phyloP scores from a whole-genome alignment of 2,797 vertebrate species.

The Myotis findleyi region DNA sequence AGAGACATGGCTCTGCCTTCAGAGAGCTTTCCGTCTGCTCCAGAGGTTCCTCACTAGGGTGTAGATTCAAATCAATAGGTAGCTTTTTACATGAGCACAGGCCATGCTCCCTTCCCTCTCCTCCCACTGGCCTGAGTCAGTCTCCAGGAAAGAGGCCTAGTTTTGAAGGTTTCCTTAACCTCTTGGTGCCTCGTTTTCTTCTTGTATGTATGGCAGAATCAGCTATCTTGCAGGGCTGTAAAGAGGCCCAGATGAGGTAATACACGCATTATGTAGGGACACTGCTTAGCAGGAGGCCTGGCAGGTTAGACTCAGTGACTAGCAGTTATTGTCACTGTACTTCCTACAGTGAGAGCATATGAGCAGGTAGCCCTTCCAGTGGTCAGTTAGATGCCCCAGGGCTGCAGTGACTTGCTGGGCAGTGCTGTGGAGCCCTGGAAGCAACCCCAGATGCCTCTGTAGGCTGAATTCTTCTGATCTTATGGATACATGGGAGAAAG shows the following conservation, averaged over 20 bases:
- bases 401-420: background rate
- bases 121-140: background rate
- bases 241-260: background rate
- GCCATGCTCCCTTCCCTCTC: background rate
- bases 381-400: background rate
- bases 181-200: background rate
- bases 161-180: background rate
- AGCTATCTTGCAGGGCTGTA: background rate
- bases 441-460: background rate
- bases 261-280: accelerated
- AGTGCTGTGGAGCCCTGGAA: background rate
- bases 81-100: background rate
- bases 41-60: background rate
- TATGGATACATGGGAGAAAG: background rate
- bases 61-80: background rate
- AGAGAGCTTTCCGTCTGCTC: background rate
- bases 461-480: background rate
- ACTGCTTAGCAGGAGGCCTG: background rate
- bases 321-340: too few relatives aligned
- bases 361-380: background rate
- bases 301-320: accelerated
- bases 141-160: background rate
- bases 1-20: background rate
- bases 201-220: too few relatives aligned
- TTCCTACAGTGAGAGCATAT: background rate